phyloP scores from a whole-genome alignment of 2,113 vertebrate genomes.

The Microcebus griseorufus region DNA sequence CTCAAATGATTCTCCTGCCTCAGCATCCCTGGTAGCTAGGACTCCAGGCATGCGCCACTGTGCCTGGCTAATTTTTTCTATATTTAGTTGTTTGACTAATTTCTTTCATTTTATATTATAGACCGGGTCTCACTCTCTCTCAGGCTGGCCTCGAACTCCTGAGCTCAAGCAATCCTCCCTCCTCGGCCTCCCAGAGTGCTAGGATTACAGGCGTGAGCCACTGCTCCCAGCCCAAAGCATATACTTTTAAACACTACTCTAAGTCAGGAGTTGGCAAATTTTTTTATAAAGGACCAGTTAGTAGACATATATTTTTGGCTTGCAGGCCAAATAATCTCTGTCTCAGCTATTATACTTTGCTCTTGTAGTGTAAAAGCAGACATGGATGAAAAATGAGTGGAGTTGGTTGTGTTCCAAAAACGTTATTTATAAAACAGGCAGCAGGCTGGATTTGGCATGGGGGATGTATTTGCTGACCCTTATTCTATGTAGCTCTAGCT shows the following conservation, averaged over 20 bases:
- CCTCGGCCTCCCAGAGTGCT: too few species aligned
- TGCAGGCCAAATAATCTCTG: neutral
- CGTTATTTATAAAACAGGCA: conserved; percentile 21
- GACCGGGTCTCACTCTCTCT: too few species aligned
- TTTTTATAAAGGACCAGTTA: neutral
- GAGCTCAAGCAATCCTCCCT: too few species aligned
- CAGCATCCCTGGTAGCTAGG: too few species aligned
- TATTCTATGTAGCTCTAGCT: conserved; percentile 6
- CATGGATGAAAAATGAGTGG: neutral
- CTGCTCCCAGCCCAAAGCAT: neutral
- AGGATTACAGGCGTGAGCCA: too few species aligned
- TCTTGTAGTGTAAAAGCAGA: neutral
- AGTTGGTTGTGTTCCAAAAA: conserved; percentile 14
- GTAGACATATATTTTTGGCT: conserved; percentile 23
- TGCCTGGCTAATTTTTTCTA: too few species aligned
- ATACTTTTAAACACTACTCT: conserved; percentile 8
- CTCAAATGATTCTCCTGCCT: too few species aligned
- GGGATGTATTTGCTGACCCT: neutral
- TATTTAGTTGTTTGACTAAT: too few species aligned
- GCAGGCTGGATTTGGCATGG: neutral
- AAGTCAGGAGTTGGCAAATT: neutral
- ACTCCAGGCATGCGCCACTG: too few species aligned
- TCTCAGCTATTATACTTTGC: neutral
- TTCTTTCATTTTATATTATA: too few species aligned
- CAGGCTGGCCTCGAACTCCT: too few species aligned